Percentiles rank a stretch among this genome's conserved stretches.
These are phyloP conservation scores for Athene cunicularia DNA, from an alignment of 2,113 vertebrate species.

Conservation along the genomic window DNA sequence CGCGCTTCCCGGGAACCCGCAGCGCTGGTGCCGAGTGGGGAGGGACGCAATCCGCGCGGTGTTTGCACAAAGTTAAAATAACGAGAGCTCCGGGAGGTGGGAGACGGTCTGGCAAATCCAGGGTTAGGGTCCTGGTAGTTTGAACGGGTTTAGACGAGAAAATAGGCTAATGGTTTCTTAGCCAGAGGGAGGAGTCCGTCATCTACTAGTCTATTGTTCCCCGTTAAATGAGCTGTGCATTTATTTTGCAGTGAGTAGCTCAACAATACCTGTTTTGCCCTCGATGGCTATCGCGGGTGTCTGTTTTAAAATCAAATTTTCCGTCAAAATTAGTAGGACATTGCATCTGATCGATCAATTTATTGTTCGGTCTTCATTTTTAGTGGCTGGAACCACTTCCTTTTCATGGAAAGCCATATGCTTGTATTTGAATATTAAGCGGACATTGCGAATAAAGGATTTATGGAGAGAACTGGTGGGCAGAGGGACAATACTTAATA, in stretches of 20 bases:
- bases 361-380: background rate
- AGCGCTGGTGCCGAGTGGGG: background rate
- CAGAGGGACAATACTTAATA: background rate
- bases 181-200: conserved; percentile 44
- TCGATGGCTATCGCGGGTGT: background rate
- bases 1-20: background rate
- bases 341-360: background rate
- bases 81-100: background rate
- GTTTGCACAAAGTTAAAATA: background rate
- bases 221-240: conserved; percentile 32
- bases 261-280: background rate
- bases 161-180: conserved; percentile 53
- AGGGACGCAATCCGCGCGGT: background rate
- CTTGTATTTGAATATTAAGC: conserved; percentile 21
- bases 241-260: background rate
- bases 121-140: background rate
- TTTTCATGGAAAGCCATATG: background rate
- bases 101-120: background rate
- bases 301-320: background rate
- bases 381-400: background rate
- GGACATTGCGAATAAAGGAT: conserved; percentile 12
- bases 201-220: conserved; percentile 43
- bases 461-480: background rate
- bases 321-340: background rate
- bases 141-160: background rate